A percentile compares a stretch with the other conserved stretches of the same genome.
Evolutionary conservation across 2,113 vertebrate genomes (phyloP).

Genomic region (Scolopax mira): DNA sequence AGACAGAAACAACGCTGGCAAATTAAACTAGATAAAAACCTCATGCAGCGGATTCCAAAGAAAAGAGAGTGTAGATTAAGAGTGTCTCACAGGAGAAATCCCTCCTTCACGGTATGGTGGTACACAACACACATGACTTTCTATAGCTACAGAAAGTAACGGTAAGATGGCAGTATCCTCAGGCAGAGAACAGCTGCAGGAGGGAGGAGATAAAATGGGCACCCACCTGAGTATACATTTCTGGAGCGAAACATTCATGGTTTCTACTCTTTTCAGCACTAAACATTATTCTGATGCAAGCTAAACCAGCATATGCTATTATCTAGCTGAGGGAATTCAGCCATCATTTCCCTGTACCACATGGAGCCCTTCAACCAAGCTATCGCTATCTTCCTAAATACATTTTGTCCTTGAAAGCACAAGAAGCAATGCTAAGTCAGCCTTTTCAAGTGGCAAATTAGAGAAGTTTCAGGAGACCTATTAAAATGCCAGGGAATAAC

Average conservation of each 20-base stretch:
- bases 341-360: background rate
- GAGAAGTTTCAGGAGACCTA: background rate
- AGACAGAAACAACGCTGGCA: rapidly evolving
- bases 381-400: background rate
- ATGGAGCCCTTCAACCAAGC: background rate
- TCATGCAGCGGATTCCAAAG: background rate
- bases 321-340: background rate
- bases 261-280: background rate
- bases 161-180: background rate
- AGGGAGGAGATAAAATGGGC: background rate
- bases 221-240: background rate
- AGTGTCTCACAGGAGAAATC: background rate
- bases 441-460: background rate
- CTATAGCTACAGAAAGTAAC: rapidly evolving
- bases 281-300: background rate
- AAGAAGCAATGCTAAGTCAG: background rate
- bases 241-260: background rate
- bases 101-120: background rate
- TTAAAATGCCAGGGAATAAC: background rate
- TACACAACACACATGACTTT: background rate
- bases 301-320: background rate
- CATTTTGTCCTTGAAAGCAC: background rate
- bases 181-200: background rate
- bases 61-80: background rate
- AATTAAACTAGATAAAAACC: background rate